phyloP scores from a whole-genome alignment of 2,797 vertebrate genomes.

The Sphenodon punctatus region DNA sequence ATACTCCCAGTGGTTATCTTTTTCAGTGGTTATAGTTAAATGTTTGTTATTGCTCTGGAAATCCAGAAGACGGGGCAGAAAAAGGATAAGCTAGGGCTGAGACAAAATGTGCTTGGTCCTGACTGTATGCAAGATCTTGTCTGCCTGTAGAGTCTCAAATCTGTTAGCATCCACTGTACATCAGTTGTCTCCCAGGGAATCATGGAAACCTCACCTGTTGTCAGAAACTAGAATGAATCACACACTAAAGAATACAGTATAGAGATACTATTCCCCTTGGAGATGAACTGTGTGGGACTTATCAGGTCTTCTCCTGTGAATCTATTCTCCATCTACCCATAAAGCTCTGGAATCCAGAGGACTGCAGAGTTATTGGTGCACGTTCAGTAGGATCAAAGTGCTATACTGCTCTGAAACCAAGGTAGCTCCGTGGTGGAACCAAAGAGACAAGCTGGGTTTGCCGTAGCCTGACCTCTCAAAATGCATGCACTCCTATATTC shows the following conservation, averaged over 20 bases:
- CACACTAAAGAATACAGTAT: neutral
- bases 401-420: too few relatives aligned
- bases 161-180: neutral
- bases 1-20: too few relatives aligned
- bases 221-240: neutral
- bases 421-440: too few relatives aligned
- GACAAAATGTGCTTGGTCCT: neutral
- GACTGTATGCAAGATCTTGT: neutral
- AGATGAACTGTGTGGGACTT: neutral
- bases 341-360: too few relatives aligned
- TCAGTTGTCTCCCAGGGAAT: neutral
- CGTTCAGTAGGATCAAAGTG: too few relatives aligned
- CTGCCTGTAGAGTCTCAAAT: neutral
- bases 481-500: too few relatives aligned
- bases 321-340: too few relatives aligned
- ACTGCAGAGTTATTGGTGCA: too few relatives aligned
- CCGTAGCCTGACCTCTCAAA: too few relatives aligned
- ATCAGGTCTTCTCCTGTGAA: too few relatives aligned
- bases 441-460: too few relatives aligned
- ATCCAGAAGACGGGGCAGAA: neutral
- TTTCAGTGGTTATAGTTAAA: neutral
- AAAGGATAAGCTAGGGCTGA: neutral
- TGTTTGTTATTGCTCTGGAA: neutral
- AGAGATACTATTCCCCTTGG: too few relatives aligned
- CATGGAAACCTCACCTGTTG: accelerated